Conservation (phyloP, 2,888 invertebrate genomes). For the Halictus ligatus region DNA sequence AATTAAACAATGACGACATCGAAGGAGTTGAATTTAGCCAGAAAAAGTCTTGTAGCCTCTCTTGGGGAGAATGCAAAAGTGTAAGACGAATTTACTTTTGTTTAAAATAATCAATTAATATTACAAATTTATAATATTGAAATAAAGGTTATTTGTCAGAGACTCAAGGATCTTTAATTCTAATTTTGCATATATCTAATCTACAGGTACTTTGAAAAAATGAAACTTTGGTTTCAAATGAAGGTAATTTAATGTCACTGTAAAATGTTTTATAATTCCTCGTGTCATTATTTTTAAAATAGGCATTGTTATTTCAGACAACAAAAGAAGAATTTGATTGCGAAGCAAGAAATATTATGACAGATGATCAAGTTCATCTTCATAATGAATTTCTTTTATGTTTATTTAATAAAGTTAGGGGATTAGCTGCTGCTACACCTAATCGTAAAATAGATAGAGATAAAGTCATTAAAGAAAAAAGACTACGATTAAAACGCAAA, state of each 20-base stretch:
- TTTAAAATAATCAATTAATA: slow-evolving; percentile 10
- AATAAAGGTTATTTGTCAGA: neutral
- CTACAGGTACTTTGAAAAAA: slow-evolving; percentile 88
- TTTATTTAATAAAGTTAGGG: slow-evolving; percentile 90
- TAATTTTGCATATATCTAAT: neutral
- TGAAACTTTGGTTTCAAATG: slow-evolving; percentile 90
- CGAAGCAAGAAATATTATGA: slow-evolving; percentile 91
- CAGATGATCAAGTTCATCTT: slow-evolving; percentile 90
- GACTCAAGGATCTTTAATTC: neutral
- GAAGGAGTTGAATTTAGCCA: slow-evolving; percentile 86
- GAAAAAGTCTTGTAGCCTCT: slow-evolving; percentile 87
- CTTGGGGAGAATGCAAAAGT: slow-evolving; percentile 89
- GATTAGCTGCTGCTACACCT: slow-evolving; percentile 82
- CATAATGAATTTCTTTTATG: slow-evolving; percentile 95
- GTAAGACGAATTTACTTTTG: slow-evolving; percentile 76
- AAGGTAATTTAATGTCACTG: slow-evolving; percentile 76
- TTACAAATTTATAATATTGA: neutral
- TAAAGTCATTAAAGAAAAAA: slow-evolving; percentile 80
- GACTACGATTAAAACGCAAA: slow-evolving; percentile 83
- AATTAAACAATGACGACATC: slow-evolving; percentile 77
- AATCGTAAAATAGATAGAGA: slow-evolving; percentile 84
- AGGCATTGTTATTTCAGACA: slow-evolving; percentile 85
- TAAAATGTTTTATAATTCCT: slow-evolving; percentile 1
- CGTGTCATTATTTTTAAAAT: slow-evolving; percentile 11
- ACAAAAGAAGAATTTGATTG: slow-evolving; percentile 94